A percentile compares a stretch with the other conserved stretches of the same genome.
Conservation (phyloP, 1,140 invertebrate genomes). For the Andrena cerasifolii region DNA sequence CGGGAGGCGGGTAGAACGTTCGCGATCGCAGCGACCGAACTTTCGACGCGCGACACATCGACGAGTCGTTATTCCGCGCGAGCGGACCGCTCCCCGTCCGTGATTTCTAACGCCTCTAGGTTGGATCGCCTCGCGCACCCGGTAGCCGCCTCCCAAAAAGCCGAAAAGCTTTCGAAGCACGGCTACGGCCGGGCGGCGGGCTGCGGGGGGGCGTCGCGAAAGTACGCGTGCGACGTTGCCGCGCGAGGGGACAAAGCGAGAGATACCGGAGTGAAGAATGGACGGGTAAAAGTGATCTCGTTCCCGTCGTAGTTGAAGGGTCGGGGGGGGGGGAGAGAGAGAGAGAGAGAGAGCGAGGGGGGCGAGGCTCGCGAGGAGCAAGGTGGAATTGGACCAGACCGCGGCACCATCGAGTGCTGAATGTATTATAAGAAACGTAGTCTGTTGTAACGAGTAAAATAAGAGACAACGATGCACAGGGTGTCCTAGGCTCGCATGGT, state of each 20-base stretch:
- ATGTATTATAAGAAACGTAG: conserved; percentile 44
- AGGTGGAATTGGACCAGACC: conserved; percentile 40
- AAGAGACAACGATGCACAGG: conserved; percentile 12
- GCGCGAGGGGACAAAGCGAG: background rate
- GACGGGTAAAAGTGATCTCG: conserved; percentile 29
- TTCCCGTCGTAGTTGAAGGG: conserved; percentile 1
- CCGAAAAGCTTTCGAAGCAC: background rate
- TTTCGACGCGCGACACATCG: too few relatives aligned
- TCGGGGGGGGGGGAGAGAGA: background rate
- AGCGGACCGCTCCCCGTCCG: background rate
- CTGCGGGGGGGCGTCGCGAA: background rate
- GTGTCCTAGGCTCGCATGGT: conserved; percentile 6
- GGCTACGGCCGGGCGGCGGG: background rate
- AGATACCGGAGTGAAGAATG: conserved; percentile 21
- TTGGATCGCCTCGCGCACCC: background rate
- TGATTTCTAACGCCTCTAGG: background rate
- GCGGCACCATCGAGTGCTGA: conserved; percentile 31
- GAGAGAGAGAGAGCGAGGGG: background rate
- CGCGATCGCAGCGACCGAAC: background rate
- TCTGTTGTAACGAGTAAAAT: conserved; percentile 42
- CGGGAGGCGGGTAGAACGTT: too few relatives aligned
- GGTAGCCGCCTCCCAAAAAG: conserved; percentile 15
- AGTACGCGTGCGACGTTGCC: conserved; percentile 10
- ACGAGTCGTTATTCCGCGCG: too few relatives aligned
- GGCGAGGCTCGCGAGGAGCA: background rate